A percentile compares a stretch with the other conserved stretches of the same genome.
Evolutionary conservation across 2,888 invertebrate genomes (phyloP).

Genomic region (Torymus aiolomorphi): DNA sequence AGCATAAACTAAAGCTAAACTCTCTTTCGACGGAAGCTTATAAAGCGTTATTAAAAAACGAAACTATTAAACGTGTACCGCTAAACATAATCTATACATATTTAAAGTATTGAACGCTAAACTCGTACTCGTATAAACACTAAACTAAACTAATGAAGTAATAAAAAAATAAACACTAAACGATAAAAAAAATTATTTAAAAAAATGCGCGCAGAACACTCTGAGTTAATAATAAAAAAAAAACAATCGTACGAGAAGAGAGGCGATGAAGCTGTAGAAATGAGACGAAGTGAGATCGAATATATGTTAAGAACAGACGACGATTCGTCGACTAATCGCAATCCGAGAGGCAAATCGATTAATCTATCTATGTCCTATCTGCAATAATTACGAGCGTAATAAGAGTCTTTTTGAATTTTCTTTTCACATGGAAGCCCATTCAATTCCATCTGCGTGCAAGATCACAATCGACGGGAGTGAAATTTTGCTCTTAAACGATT

Average conservation of each 20-base stretch:
- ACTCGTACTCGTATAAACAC: slow-evolving; percentile 72
- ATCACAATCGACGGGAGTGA: not conserved
- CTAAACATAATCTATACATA: slow-evolving; percentile 74
- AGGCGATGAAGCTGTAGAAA: slow-evolving; percentile 8
- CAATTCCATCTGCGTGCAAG: not conserved
- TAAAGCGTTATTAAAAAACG: slow-evolving; percentile 58
- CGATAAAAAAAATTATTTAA: slow-evolving; percentile 43
- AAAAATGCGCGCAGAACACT: slow-evolving; percentile 44
- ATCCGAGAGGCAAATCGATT: not conserved
- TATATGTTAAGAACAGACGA: not conserved
- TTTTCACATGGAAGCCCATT: slow-evolving; percentile 10
- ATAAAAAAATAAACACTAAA: slow-evolving; percentile 55
- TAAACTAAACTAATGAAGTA: slow-evolving; percentile 65
- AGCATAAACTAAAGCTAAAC: slow-evolving; percentile 55
- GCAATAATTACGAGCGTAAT: not conserved
- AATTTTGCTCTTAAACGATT: not conserved
- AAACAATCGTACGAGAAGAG: slow-evolving; percentile 42
- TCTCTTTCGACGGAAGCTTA: slow-evolving; percentile 59
- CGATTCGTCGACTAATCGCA: slow-evolving; percentile 21
- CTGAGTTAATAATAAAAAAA: slow-evolving; percentile 20
- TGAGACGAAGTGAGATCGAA: slow-evolving; percentile 45
- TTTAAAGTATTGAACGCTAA: slow-evolving; percentile 74
- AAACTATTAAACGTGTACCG: slow-evolving; percentile 70
- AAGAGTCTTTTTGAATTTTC: not conserved
- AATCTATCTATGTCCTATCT: too few species aligned